Evolutionary conservation across 2,797 vertebrate genomes (phyloP).

Genomic region (Lophius americanus): DNA sequence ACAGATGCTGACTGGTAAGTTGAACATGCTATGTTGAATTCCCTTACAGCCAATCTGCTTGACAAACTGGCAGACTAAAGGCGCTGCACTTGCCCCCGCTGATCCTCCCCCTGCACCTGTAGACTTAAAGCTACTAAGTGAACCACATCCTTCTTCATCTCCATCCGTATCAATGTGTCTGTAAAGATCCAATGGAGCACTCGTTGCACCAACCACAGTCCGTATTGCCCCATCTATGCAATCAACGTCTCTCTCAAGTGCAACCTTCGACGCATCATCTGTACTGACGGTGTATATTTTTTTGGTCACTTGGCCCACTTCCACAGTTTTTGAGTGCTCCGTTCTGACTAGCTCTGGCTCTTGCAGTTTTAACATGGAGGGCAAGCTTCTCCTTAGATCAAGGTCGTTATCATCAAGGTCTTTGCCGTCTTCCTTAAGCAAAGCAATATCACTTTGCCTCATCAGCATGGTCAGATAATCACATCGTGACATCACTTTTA

Average conservation of each 20-base stretch:
- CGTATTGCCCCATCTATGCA: slow-evolving; percentile 35
- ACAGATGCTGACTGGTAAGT: slow-evolving; percentile 92
- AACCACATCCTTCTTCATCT: slow-evolving; percentile 81
- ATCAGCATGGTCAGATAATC: slow-evolving; percentile 95
- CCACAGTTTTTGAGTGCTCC: slow-evolving; percentile 85
- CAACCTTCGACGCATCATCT: slow-evolving; percentile 81
- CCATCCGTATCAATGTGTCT: slow-evolving; percentile 84
- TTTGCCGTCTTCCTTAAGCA: slow-evolving; percentile 86
- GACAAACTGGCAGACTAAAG: slow-evolving; percentile 91
- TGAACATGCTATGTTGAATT: slow-evolving; percentile 92
- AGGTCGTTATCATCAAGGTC: slow-evolving; percentile 87
- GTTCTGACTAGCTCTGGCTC: slow-evolving; percentile 89
- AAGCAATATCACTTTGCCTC: slow-evolving; percentile 90
- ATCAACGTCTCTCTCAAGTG: slow-evolving; percentile 47
- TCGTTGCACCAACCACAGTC: slow-evolving; percentile 41
- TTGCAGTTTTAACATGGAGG: slow-evolving; percentile 88
- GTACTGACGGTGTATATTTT: slow-evolving; percentile 86
- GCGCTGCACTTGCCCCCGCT: slow-evolving; percentile 51
- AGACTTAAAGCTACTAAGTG: slow-evolving; percentile 82
- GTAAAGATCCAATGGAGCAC: slow-evolving; percentile 76
- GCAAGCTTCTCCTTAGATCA: slow-evolving; percentile 86
- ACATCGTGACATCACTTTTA: slow-evolving; percentile 93
- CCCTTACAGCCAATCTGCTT: slow-evolving; percentile 98
- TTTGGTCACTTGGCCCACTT: slow-evolving; percentile 88
- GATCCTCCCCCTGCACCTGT: slow-evolving; percentile 77